Conservation (phyloP, 37 sponge, comb jelly and placozoan species). For the Cladorhizidae sp. region DNA sequence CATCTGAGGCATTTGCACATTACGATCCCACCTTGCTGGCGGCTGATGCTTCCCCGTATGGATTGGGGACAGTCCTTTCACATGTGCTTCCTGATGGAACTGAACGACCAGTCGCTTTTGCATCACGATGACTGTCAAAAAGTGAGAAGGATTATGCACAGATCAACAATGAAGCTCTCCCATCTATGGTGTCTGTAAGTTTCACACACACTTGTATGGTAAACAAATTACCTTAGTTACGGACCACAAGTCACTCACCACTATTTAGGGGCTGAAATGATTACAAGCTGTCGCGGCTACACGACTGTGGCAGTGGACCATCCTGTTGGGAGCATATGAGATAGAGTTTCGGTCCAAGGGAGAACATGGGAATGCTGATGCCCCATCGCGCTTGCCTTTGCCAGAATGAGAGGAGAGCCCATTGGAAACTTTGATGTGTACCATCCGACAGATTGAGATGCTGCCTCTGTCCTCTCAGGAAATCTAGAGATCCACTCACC, state of each 20-base stretch:
- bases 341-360: not conserved
- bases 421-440: no score
- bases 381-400: no score
- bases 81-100: constrained; percentile 26
- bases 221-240: not conserved
- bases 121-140: constrained; percentile 14
- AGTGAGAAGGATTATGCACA: constrained; percentile 16
- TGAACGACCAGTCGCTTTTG: constrained; percentile 36
- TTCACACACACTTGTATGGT: constrained; percentile 14
- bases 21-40: constrained; percentile 28
- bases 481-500: no score
- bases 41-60: constrained; percentile 47
- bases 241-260: constrained; percentile 17
- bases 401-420: no score
- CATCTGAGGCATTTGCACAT: constrained; percentile 17
- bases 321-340: not conserved
- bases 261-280: constrained; percentile 7
- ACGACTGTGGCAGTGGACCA: constrained; percentile 1
- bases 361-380: no score
- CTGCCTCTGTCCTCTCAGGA: no score
- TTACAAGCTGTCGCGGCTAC: constrained; percentile 5
- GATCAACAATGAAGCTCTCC: constrained; percentile 11
- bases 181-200: not conserved
- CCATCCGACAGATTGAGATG: no score
- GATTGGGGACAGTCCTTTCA: constrained; percentile 51